Evolutionary conservation across 2,797 vertebrate genomes (phyloP).

Genomic region (Spondyliosoma cantharus): DNA sequence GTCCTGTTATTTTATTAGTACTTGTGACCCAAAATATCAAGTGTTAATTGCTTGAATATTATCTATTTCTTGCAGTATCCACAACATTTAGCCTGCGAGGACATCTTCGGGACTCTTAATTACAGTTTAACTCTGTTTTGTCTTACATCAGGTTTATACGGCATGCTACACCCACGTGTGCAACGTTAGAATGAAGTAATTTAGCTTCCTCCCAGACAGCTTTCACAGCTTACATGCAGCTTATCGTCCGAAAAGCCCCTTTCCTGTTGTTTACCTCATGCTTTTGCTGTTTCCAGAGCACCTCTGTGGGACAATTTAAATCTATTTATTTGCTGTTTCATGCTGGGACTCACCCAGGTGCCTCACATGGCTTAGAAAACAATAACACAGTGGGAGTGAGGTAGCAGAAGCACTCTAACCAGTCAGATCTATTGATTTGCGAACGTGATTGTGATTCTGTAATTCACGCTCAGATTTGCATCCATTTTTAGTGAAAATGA

Average conservation of each 20-base stretch:
- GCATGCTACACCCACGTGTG: slow-evolving; percentile 26
- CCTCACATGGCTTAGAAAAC: slow-evolving; percentile 34
- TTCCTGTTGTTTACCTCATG: slow-evolving; percentile 56
- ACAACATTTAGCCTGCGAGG: background rate
- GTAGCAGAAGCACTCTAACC: slow-evolving; percentile 20
- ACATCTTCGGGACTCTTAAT: background rate
- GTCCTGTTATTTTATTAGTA: background rate
- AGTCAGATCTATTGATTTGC: slow-evolving; percentile 50
- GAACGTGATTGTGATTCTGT: slow-evolving; percentile 24
- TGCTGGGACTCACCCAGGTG: slow-evolving; percentile 37
- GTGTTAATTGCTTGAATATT: background rate
- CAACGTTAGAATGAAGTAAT: slow-evolving; percentile 59
- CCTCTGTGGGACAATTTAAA: slow-evolving; percentile 30
- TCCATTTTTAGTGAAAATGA: slow-evolving; percentile 50
- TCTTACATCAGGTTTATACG: slow-evolving; percentile 29
- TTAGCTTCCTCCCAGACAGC: slow-evolving; percentile 45
- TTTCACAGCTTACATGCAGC: slow-evolving; percentile 52
- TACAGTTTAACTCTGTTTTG: slow-evolving; percentile 10
- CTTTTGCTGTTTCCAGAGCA: slow-evolving; percentile 40
- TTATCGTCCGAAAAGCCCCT: slow-evolving; percentile 53
- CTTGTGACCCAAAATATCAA: background rate
- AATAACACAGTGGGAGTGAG: slow-evolving; percentile 34
- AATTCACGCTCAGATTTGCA: slow-evolving; percentile 22
- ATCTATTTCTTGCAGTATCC: background rate
- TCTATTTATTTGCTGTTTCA: slow-evolving; percentile 50